A percentile compares a stretch with the other conserved stretches of the same genome.
Conservation (phyloP, 2,888 invertebrate species). For the Meteorus colon region DNA sequence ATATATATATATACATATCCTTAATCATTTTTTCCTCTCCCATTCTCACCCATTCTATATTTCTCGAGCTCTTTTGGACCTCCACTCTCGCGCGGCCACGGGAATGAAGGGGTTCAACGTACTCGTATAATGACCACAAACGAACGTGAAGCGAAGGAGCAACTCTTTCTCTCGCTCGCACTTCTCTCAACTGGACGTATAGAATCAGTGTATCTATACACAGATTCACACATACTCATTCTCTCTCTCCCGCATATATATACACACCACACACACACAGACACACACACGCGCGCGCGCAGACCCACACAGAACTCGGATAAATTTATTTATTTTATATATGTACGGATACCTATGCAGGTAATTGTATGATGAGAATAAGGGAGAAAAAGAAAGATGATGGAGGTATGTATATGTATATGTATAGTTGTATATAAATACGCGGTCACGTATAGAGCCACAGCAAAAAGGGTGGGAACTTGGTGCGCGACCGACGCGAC, state of each 20-base stretch:
- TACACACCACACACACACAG: background rate
- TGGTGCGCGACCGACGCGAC: constrained; percentile 44
- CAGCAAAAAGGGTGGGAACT: constrained; percentile 40
- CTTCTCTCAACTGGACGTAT: constrained; percentile 37
- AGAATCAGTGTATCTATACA: constrained; percentile 20
- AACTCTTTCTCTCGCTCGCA: constrained; percentile 12
- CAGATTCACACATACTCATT: background rate
- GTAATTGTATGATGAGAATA: constrained; percentile 19
- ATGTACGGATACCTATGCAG: background rate
- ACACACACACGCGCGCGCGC: background rate
- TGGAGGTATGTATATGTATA: background rate
- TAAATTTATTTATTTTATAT: background rate
- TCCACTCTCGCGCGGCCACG: constrained; percentile 43
- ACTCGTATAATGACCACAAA: constrained; percentile 63
- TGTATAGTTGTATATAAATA: constrained; percentile 24
- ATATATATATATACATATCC: background rate
- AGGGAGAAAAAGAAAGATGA: constrained; percentile 33
- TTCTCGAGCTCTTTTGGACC: constrained; percentile 41
- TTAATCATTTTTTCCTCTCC: constrained; percentile 41
- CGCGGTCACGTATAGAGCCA: constrained; percentile 36
- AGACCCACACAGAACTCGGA: background rate
- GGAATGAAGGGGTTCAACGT: constrained; percentile 61
- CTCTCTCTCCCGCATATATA: background rate
- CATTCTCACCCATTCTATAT: constrained; percentile 11
- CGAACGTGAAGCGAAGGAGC: constrained; percentile 59